Evolutionary conservation across 2,113 vertebrate genomes (phyloP).

Genomic region (Phalacrocorax brasilianus): DNA sequence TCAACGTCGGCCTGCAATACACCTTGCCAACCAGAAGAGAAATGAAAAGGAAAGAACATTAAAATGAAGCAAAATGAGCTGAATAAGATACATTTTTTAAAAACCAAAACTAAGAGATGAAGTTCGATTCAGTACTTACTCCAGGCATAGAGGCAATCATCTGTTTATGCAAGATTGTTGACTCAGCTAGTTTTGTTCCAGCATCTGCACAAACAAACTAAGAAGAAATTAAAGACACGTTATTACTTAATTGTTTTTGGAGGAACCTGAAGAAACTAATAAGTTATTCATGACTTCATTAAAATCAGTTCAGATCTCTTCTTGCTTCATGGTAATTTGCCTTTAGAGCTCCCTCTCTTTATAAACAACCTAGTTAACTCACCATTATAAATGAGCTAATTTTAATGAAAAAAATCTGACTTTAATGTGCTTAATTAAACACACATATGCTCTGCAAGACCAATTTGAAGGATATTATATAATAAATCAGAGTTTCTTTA

Average conservation of each 20-base stretch:
- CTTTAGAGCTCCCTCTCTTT: not conserved
- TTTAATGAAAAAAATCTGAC: not conserved
- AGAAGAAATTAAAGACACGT: conserved; percentile 63
- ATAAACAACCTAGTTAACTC: not conserved
- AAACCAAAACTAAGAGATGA: not conserved
- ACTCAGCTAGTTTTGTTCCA: conserved; percentile 93
- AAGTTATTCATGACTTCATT: conserved; percentile 48
- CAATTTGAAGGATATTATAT: not conserved
- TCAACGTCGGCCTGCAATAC: not conserved
- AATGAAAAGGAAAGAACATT: not conserved
- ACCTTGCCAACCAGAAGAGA: not conserved
- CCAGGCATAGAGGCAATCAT: conserved; percentile 93
- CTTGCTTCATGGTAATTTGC: not conserved
- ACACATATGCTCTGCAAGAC: not conserved
- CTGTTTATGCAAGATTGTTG: conserved; percentile 97
- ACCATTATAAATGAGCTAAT: not conserved
- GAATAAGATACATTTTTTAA: not conserved
- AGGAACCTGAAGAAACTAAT: conserved; percentile 22
- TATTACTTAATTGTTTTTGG: conserved; percentile 55
- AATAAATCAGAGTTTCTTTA: not conserved
- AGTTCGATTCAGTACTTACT: conserved; percentile 78
- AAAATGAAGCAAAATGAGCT: not conserved
- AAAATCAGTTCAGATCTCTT: conserved; percentile 23
- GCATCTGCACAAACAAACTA: conserved; percentile 98
- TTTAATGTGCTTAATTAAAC: not conserved